Evolutionary conservation across 2,888 invertebrate species (phyloP), one percentile per base, ranked within the genome.

Genomic region (Tenthredo livida): DNA sequence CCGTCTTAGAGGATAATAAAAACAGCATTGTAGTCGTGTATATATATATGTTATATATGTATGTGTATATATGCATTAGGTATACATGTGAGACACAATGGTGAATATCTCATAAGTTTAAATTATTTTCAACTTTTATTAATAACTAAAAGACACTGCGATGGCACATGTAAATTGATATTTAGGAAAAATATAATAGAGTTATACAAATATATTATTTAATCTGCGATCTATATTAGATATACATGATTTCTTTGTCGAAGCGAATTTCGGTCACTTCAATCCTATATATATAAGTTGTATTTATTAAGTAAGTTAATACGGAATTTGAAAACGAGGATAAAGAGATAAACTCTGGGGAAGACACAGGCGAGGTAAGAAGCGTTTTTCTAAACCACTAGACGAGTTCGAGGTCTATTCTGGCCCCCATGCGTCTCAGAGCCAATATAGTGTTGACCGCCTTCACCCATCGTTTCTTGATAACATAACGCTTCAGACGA

Each of bases 391-490:
- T 75, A 70, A 37, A 37, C 58, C n/a, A 29, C 88, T 88, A 93
- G 67, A 93, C 86, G 85, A 93, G 91, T 84, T 94, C 94, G n/a
- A 94, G 93, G 88, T 96, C 96, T 87, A 97, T 95, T 92, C 96
- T 97, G 50, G 97, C 97, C 7, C 98, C 98, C 98, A 98, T 98
- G 89, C 98, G 94, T 90, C 95, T 96, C 78, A 98, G 94, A 1
- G 98, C 98, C 87, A 98, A 95, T 89, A 98, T 97, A 4, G 97
- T 97, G 88, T 98, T 96, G 50, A 98, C 97, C 0, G 97, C 98
- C 93, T 98, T 98, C 89, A 97, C 96, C 98, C 98, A 98, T 73
- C 98, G 95, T 92, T 97, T 96, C 94, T 97, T 97, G 93, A 97
- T 98, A 86, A 98, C 98, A 93, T 98, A 98, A 87, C 97, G 95